Base-by-base conservation (phyloP, 2,888 invertebrate species). In the Drosophila merina region DNA sequence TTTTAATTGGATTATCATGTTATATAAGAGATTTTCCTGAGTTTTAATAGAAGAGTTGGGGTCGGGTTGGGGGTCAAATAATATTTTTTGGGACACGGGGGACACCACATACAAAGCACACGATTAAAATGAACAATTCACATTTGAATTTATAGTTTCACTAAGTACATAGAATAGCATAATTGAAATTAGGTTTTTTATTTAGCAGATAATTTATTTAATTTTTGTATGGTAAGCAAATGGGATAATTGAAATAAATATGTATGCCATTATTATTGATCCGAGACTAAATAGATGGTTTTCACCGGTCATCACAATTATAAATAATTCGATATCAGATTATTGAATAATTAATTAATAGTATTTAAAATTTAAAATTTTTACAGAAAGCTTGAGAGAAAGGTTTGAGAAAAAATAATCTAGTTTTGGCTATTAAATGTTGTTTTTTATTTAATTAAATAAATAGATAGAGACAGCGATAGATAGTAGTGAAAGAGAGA, bases 311-410 rank as follows among this genome's bases (percentile, higher is more conserved):
- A 42, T 49, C 60, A 12, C 59, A 48, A 59, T 58, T 62, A 47
- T 66, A 66, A 57, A 42, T 71, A 71, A 71, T 83, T 77, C 31
- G 58, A 74, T 77, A 69, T 58, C 48, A 62, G 70, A 59, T 59
- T 55, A 20, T 40, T 66, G 56, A 42, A 38, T 73, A 60, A 57
- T 57, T 66, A 68, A 60, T 64, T 75, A 52, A 26, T 66, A 70
- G 57, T 60, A 57, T 47, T 57, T 36, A 38, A 50, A 62, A 50
- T 74, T 69, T 10, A 50, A 66, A 47, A 40, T 59, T 57, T 72
- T 25, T 56, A 71, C 56, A 74, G 51, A 72, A n/a, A 57, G 56
- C 50, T 42, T 50, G 48, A 54, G 49, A 36, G 44, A 56, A 47
- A 45, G 69, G 57, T 38, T 45, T 5, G 9, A 28, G 47, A 55